Evolutionary conservation across 2,113 vertebrate species (phyloP).

Genomic region (Pseudolaguvia tuberculata): DNA sequence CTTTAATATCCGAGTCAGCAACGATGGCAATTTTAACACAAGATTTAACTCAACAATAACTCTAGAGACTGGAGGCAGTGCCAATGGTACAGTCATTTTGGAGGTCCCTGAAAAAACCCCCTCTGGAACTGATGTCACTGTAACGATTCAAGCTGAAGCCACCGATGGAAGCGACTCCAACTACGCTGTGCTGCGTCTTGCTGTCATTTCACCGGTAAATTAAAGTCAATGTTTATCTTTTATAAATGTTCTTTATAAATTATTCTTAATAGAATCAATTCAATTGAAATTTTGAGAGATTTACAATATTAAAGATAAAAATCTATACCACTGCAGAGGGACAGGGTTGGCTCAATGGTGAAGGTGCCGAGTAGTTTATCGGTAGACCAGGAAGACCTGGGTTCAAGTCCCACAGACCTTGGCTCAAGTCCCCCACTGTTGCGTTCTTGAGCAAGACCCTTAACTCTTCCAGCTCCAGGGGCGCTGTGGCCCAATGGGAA

Average conservation of each 20-base stretch:
- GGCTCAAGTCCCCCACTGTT: too few species aligned
- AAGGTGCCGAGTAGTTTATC: too few species aligned
- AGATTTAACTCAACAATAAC: slow-evolving; percentile 37
- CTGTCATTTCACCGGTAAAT: slow-evolving; percentile 59
- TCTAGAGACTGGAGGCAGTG: slow-evolving; percentile 36
- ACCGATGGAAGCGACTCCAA: slow-evolving; percentile 52
- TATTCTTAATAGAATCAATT: too few species aligned
- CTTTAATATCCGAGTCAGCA: slow-evolving; percentile 54
- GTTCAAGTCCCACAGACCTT: too few species aligned
- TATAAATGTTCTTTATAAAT: too few species aligned
- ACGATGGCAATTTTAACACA: slow-evolving; percentile 51
- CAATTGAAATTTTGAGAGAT: not conserved
- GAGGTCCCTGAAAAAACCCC: slow-evolving; percentile 41
- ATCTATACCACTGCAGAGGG: too few species aligned
- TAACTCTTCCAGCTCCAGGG: too few species aligned
- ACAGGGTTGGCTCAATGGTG: too few species aligned
- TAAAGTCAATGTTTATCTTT: too few species aligned
- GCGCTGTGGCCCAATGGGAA: too few species aligned
- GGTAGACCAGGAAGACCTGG: too few species aligned
- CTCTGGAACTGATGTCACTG: slow-evolving; percentile 61
- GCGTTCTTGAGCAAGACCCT: too few species aligned
- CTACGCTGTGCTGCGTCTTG: slow-evolving; percentile 59
- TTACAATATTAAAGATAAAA: not conserved
- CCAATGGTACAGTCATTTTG: slow-evolving; percentile 49
- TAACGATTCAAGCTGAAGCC: slow-evolving; percentile 60